Percentiles rank a stretch among this genome's conserved stretches.
Conservation (phyloP, 2,113 vertebrate genomes). For the Ovis canadensis region DNA sequence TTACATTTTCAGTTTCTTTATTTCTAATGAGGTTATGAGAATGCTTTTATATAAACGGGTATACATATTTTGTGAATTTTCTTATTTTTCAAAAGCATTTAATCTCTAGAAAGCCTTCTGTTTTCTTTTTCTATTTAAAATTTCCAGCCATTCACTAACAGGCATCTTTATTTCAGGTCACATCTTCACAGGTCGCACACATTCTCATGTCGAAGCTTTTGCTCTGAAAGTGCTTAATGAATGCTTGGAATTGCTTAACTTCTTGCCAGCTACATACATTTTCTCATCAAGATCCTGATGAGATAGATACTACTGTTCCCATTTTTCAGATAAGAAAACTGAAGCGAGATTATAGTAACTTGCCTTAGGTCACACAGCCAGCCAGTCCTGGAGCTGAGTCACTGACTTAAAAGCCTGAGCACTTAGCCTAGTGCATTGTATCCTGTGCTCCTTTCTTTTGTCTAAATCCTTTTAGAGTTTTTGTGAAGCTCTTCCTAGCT, state of each 20-base stretch:
- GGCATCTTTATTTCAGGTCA: not conserved
- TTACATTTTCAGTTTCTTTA: slow-evolving; percentile 3
- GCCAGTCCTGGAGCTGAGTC: not conserved
- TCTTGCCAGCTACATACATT: not conserved
- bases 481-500: not conserved
- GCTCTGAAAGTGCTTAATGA: not conserved
- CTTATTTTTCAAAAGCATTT: slow-evolving; percentile 27
- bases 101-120: not conserved
- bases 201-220: not conserved
- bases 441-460: not conserved
- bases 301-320: not conserved
- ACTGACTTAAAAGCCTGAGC: not conserved
- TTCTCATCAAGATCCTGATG: not conserved
- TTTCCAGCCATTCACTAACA: not conserved
- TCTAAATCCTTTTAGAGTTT: not conserved
- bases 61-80: not conserved
- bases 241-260: not conserved
- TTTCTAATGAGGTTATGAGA: not conserved
- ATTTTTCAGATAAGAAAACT: slow-evolving; percentile 8
- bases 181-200: not conserved
- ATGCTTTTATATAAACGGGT: not conserved
- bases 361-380: not conserved
- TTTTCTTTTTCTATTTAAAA: not conserved
- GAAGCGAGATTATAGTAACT: not conserved
- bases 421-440: not conserved